Percentiles rank a stretch among this genome's conserved stretches.
Conservation (phyloP, 2,888 invertebrate species). For the Autographa pulchrina region DNA sequence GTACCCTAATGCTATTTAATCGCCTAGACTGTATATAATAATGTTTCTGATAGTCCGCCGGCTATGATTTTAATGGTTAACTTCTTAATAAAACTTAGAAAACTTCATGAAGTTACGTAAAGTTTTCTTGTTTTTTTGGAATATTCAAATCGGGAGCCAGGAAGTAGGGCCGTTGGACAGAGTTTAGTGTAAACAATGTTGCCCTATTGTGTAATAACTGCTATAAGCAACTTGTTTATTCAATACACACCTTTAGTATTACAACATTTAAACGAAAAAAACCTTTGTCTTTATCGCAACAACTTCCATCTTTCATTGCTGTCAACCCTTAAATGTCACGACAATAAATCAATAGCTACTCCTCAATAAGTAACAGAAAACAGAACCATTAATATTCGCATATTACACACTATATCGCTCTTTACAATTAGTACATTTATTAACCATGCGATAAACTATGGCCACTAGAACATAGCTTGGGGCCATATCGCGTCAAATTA, state of each 20-base stretch:
- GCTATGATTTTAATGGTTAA: background rate
- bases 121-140: too few species aligned
- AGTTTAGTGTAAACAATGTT: too few species aligned
- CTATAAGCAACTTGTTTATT: too few species aligned
- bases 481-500: constrained; percentile 53
- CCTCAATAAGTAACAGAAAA: constrained; percentile 22
- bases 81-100: background rate
- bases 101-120: too few species aligned
- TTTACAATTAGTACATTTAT: constrained; percentile 27
- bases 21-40: background rate
- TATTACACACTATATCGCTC: constrained; percentile 6
- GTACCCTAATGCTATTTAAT: background rate
- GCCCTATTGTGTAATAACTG: too few species aligned
- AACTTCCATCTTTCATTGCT: background rate
- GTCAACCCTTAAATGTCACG: background rate
- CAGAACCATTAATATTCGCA: constrained; percentile 20
- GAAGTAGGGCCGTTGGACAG: too few species aligned
- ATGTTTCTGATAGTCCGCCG: background rate
- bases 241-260: too few species aligned
- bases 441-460: constrained; percentile 27
- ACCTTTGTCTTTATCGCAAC: background rate
- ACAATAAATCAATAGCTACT: constrained; percentile 14
- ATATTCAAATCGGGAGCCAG: too few species aligned
- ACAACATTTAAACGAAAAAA: background rate
- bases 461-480: constrained; percentile 23